Evolutionary conservation across 2,888 invertebrate genomes (phyloP).

Genomic region (Cordilura impudica): DNA sequence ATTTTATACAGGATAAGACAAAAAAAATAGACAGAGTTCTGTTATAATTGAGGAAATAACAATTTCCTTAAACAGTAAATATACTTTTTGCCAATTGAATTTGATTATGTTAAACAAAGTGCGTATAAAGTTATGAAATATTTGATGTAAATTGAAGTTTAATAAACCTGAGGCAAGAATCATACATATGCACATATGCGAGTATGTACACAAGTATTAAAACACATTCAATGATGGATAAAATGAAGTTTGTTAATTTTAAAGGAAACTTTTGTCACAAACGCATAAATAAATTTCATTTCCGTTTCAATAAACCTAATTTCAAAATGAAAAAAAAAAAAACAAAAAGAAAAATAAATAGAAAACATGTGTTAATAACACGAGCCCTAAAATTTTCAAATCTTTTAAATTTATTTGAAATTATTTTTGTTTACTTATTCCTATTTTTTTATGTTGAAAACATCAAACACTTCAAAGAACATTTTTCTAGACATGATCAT

Average conservation of each 20-base stretch:
- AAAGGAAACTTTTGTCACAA: slow-evolving; percentile 38
- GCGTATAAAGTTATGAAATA: neutral
- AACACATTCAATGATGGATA: slow-evolving; percentile 11
- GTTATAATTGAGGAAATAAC: slow-evolving; percentile 62
- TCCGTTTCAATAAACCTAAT: slow-evolving; percentile 35
- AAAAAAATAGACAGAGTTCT: slow-evolving; percentile 38
- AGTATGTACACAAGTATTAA: slow-evolving; percentile 17
- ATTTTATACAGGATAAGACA: slow-evolving; percentile 26
- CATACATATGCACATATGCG: too few species aligned
- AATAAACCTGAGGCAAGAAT: slow-evolving; percentile 23
- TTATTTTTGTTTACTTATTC: slow-evolving; percentile 28
- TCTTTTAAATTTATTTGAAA: slow-evolving; percentile 21
- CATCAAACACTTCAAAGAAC: slow-evolving; percentile 21
- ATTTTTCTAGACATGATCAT: slow-evolving; percentile 39
- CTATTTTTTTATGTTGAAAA: slow-evolving; percentile 21
- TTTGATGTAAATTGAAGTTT: slow-evolving; percentile 16
- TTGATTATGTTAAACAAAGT: slow-evolving; percentile 10
- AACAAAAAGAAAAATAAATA: neutral
- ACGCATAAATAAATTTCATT: too few species aligned
- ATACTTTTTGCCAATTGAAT: neutral
- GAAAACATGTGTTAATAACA: slow-evolving; percentile 41
- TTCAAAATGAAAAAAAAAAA: neutral
- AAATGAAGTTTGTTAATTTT: slow-evolving; percentile 7
- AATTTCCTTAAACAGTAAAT: slow-evolving; percentile 56
- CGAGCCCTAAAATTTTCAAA: neutral